Evolutionary conservation across 2,888 invertebrate species (phyloP), one percentile per base, ranked within the genome.

Genomic region (Scaptomyza tumidula): DNA sequence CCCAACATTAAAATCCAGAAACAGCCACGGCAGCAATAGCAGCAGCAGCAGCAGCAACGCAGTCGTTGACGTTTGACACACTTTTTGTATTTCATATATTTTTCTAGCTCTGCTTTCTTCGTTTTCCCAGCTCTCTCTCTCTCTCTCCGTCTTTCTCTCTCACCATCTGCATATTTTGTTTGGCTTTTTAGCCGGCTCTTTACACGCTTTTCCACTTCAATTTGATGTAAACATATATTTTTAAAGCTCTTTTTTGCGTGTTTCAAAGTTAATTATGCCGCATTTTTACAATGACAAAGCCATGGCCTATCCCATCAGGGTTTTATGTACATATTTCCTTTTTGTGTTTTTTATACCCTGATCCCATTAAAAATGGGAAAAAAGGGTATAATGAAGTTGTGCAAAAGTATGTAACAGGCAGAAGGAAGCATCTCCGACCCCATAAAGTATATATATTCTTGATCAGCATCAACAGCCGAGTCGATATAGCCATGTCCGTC

Each of bases 21-120:
- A 49, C 37, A 60, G 44, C 65, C 49, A 41, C 61, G 24, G 24
- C 56, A 78, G 50, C 46, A 76, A 49, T 31, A 59, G 44, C 65
- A 46, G 35, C 61, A 61, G 24, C 61, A 61, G 24, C 61, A 72
- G 16, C 61, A 53, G 33, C 46, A 62, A 52, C 50, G 49, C 64
- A 82, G 84, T 85, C 88, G 72, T 88, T 85, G 88, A 86, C 85
- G 67, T 85, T 85, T 88, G 85, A 88, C 85, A 85, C 72, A 86
- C 57, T 74, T 85, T 68, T 69, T 39, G 9, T 49, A 41, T 48
- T 24, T 50, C 35, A 50, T 61, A 45, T 58, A 35, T 63, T 64
- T 64, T 54, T 62, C 59, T 57, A 68, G 59, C 37, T 53, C 41
- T 55, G 31, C 54, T 54, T 71, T 70, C 68, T 65, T 67, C 59